Conservation (phyloP, 2,797 vertebrate species). For the Sebastes matsubarae region DNA sequence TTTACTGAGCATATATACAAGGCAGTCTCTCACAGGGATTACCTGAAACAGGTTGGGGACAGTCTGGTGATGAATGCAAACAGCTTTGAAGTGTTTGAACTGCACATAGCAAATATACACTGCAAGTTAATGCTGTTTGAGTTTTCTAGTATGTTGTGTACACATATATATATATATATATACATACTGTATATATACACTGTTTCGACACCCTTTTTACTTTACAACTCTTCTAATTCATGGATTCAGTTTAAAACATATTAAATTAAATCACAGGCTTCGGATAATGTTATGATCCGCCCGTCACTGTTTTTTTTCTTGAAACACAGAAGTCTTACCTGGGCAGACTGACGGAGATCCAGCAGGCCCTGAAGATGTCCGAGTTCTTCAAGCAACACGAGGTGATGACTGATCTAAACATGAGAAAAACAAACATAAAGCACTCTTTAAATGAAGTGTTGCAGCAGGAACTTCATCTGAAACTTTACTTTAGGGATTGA, state of each 20-base stretch:
- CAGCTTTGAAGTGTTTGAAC: slow-evolving; percentile 33
- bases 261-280: background rate
- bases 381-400: slow-evolving; percentile 95
- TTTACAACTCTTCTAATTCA: background rate
- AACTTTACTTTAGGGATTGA: background rate
- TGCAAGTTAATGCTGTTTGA: slow-evolving; percentile 24
- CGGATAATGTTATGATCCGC: background rate
- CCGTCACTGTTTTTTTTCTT: background rate
- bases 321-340: slow-evolving; percentile 89
- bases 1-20: background rate
- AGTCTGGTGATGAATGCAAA: slow-evolving; percentile 9
- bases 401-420: slow-evolving; percentile 78
- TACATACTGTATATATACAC: background rate
- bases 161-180: too few relatives aligned
- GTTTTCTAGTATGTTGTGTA: background rate
- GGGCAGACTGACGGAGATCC: slow-evolving; percentile 90
- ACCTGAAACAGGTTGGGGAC: background rate
- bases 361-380: slow-evolving; percentile 87
- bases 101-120: slow-evolving; percentile 38
- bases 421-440: background rate
- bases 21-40: background rate
- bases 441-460: background rate
- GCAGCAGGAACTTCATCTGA: background rate
- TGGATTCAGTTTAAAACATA: background rate
- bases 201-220: background rate